Evolutionary conservation across 2,113 vertebrate species (phyloP).

Genomic region (Sorex fumeus): DNA sequence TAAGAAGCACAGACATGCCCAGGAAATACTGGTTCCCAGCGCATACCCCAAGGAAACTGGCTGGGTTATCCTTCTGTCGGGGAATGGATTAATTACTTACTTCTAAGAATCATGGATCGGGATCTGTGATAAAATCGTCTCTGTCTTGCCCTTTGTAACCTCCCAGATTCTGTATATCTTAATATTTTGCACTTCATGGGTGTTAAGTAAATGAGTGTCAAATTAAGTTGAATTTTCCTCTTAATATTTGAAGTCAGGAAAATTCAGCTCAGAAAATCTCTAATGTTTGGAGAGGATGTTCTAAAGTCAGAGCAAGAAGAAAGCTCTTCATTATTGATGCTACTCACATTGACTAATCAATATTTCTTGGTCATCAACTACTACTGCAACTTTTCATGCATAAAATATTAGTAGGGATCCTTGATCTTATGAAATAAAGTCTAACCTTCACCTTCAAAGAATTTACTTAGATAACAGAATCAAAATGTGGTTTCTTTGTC

Average conservation of each 20-base stretch:
- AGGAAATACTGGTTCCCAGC: background rate
- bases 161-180: background rate
- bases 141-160: too few relatives aligned
- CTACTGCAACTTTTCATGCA: conserved; percentile 79
- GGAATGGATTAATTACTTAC: background rate
- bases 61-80: background rate
- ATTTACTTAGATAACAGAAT: conserved; percentile 77
- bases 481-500: conserved; percentile 62
- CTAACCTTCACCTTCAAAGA: conserved; percentile 79
- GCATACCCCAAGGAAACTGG: background rate
- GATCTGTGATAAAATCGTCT: background rate
- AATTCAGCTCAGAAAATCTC: conserved; percentile 32
- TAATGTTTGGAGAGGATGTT: conserved; percentile 42
- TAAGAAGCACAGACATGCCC: background rate
- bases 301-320: conserved; percentile 62
- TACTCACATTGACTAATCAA: conserved; percentile 70
- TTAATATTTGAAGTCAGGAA: conserved; percentile 41
- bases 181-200: background rate
- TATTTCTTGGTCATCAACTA: conserved; percentile 78
- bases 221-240: conserved; percentile 31
- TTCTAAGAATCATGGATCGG: background rate
- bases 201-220: background rate
- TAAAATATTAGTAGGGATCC: conserved; percentile 79
- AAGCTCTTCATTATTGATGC: conserved; percentile 73
- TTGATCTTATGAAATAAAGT: conserved; percentile 67